phyloP scores from a whole-genome alignment of 2,888 invertebrate species.

The Opisthograptis luteolata region DNA sequence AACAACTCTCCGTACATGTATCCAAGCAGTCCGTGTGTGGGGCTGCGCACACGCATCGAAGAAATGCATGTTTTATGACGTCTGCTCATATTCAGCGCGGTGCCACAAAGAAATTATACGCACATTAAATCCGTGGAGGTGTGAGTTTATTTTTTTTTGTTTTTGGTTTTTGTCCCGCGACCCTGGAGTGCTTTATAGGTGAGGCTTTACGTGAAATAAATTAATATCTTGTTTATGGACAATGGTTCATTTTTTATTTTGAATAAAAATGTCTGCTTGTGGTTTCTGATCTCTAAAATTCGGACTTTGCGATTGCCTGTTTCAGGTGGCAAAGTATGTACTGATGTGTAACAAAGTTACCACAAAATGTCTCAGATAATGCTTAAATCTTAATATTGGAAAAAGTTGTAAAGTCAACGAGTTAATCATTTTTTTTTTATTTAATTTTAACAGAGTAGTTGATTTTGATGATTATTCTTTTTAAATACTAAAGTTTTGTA shows the following conservation, averaged over 20 bases:
- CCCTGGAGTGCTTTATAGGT: constrained; percentile 29
- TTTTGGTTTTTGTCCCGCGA: constrained; percentile 50
- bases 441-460: too few relatives aligned
- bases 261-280: not conserved
- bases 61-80: constrained; percentile 85
- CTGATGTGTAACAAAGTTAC: too few relatives aligned
- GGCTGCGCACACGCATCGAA: constrained; percentile 67
- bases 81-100: constrained; percentile 82
- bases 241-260: too few relatives aligned
- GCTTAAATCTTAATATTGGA: too few relatives aligned
- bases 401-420: too few relatives aligned
- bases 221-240: constrained; percentile 23
- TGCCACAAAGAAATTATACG: constrained; percentile 85
- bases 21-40: constrained; percentile 31
- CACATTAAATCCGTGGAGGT: constrained; percentile 82
- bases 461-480: too few relatives aligned
- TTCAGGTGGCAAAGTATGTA: too few relatives aligned
- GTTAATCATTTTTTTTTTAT: too few relatives aligned
- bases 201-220: constrained; percentile 19
- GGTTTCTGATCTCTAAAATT: not conserved
- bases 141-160: constrained; percentile 62
- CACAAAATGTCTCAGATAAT: too few relatives aligned
- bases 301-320: too few relatives aligned
- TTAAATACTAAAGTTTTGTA: too few relatives aligned
- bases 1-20: not conserved